Base-by-base conservation (phyloP, 2,113 vertebrate species). In the Apistogramma diplotaenia region DNA sequence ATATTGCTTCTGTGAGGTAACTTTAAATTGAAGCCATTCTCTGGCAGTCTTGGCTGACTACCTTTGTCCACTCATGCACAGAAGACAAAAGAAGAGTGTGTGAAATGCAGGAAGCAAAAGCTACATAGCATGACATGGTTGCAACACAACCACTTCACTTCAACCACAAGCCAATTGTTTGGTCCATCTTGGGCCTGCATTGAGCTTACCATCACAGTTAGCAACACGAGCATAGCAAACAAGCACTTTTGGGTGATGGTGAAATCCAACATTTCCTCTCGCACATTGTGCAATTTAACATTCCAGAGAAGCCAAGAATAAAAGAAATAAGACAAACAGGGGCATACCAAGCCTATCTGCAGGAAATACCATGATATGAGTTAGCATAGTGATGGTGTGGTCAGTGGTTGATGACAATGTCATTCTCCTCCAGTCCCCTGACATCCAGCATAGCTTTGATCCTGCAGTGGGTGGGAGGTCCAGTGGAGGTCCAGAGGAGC, bases 291-390 rank as follows among this genome's bases (percentile, higher is more conserved):
- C 79, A 89, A 89, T 89, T 67, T 65, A 29, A 73, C 85, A 87
- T 92, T 90, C 77, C 86, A 67, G 54, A 79, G 62, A 83, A 11
- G 19, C 67, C 16, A 6, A 56, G 72, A 82, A 84, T 82, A 61
- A 88, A 86, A 74, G 77, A 85, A 81, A 46, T 13, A 65, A 76
- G 62, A 84, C 51, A 91, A 85, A 85, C 81, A 81, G 40, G 27
- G 57, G 78, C 90, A 92, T 92, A 74, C 91, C 89, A 87, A 71
- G 13, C 76, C 86, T 92, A 93, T 94, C 92, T 86, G 81, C 81
- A 93, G 91, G 91, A 93, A 93, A 93, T 89, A n/a, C 86, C 81
- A 74, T 49, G 85, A 86, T 79, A 87, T 62, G 78, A 89, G 49
- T 83, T 56, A 78, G 75, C 51, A 65, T 70, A 59, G 78, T 81